Evolutionary conservation across 2,797 vertebrate species (phyloP).

Genomic region (Parauchenoglanis ngamensis): DNA sequence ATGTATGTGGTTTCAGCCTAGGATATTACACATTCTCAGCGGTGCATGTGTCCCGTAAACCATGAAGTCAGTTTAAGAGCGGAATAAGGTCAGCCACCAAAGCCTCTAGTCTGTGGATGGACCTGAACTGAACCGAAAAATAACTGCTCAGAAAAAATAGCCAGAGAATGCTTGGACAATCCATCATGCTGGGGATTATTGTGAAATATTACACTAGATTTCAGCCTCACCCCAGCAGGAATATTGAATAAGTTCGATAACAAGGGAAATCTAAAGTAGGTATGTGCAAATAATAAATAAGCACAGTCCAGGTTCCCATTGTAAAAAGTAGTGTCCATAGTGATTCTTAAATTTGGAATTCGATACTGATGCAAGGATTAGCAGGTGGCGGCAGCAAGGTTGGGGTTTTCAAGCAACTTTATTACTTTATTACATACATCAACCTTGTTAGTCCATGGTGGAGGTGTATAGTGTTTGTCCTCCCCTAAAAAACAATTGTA

Average conservation of each 20-base stretch:
- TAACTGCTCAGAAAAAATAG: constrained; percentile 10
- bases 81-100: constrained; percentile 18
- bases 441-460: neutral
- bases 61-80: constrained; percentile 34
- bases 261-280: neutral
- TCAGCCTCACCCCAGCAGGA: neutral
- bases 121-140: constrained; percentile 23
- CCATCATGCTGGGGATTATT: constrained; percentile 11
- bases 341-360: neutral
- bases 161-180: neutral
- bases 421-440: neutral
- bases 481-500: neutral
- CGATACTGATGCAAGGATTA: neutral
- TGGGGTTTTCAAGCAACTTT: neutral
- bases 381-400: neutral
- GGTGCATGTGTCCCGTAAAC: constrained; percentile 20
- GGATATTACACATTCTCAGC: constrained; percentile 29
- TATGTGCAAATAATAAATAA: neutral
- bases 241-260: neutral
- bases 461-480: neutral
- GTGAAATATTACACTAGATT: neutral
- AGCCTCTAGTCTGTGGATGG: constrained; percentile 17
- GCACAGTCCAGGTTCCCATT: neutral
- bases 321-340: neutral
- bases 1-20: constrained; percentile 24